phyloP scores from a whole-genome alignment of 2,888 invertebrate genomes.

The Leucania comma region DNA sequence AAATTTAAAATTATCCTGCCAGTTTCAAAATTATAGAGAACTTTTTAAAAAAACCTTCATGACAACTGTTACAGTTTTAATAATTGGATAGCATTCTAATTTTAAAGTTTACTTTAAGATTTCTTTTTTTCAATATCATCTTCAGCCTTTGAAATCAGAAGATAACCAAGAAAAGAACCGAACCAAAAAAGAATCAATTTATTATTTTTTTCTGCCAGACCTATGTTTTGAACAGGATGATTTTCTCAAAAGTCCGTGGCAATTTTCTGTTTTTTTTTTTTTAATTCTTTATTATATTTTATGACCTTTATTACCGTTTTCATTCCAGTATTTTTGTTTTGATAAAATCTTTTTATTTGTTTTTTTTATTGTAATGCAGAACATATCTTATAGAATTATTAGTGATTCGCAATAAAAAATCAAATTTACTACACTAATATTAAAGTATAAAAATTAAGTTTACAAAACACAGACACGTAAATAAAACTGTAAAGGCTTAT shows the following conservation, averaged over 20 bases:
- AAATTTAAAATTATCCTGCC: constrained; percentile 8
- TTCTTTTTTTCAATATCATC: constrained; percentile 14
- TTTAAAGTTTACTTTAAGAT: constrained; percentile 5
- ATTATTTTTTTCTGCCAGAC: constrained; percentile 30
- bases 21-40: constrained; percentile 6
- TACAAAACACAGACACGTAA: constrained; percentile 20
- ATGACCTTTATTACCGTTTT: constrained; percentile 1
- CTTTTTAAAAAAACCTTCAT: constrained; percentile 10
- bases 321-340: background rate
- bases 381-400: background rate
- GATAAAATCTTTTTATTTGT: background rate
- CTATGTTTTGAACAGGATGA: constrained; percentile 9
- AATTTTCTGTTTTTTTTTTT: constrained; percentile 10
- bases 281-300: constrained; percentile 1
- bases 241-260: constrained; percentile 9
- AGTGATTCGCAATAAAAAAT: background rate
- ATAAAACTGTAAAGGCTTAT: constrained; percentile 50
- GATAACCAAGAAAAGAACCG: background rate
- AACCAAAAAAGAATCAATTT: background rate
- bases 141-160: constrained; percentile 14
- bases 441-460: background rate
- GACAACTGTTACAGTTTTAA: constrained; percentile 11
- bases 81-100: constrained; percentile 14
- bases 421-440: background rate
- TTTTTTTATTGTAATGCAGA: background rate